Evolutionary conservation across 2,888 invertebrate species (phyloP), one percentile per base, ranked within the genome.

Genomic region (Pimpla rufipes): DNA sequence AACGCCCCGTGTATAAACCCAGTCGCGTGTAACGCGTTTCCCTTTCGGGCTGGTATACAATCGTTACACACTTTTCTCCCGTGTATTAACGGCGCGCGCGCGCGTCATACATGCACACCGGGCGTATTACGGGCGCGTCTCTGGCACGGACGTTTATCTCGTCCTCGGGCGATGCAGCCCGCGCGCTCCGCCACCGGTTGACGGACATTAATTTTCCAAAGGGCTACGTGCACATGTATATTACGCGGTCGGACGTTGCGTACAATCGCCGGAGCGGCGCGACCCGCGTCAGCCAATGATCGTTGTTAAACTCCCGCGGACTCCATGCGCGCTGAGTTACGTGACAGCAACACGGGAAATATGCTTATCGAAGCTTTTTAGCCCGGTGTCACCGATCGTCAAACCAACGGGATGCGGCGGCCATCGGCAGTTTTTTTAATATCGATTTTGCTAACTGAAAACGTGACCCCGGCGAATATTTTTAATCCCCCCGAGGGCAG

Each of bases 171-270:
- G 62, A 71, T 23, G 70, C 50, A 50, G 35, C 67, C 29, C 29
- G 29, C 29, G 45, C 18, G 55, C 62, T 18, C 35, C 21, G 11
- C 42, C 66, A 66, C 70, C 55, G 77, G 70, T 80, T 84, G 83
- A 79, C 79, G 79, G 83, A 83, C 83, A 79, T 83, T 76, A 83
- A 83, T 83, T 83, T 83, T 83, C 83, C 83, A 79, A 57, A 42
- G 62, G 37, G 59, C 35, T 0, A 1, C 18, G 16, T 18, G 7
- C 7, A 18, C 16, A 18, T 40, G 77, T 75, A 73, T 77, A 74
- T 81, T 18, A 5, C 68, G 80, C 67, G 73, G 76, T 73, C 80
- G 78, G 62, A 81, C 62, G 68, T 76, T 64, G 73, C 45, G 73
- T 52, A 47, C 74, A 74, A 80, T 80, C 68, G 74, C 80, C 50